Base-by-base conservation (phyloP, 2,888 invertebrate genomes). In the Synergus japonicus region DNA sequence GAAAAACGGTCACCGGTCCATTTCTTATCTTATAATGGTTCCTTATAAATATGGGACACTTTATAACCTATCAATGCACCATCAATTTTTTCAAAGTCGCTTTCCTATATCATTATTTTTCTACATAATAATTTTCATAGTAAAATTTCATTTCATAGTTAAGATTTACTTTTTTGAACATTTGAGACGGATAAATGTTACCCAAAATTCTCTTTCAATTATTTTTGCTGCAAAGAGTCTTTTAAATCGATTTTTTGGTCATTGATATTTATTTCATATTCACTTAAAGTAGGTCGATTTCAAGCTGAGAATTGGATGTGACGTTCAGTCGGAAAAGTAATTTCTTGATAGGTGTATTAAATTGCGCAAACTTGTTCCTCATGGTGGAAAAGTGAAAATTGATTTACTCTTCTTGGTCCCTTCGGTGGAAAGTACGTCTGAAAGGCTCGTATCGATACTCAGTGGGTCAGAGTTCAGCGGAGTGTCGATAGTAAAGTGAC, bases 401-500 rank as follows among this genome's bases (percentile, higher is more conserved):
- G 73, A 73, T 73, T 73, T 73, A 54, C 73, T 73, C n/a, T 10
- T 73, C 10, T 73, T 49, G 54, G 73, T 73, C 54, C 73, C 73
- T 49, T 73, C 15, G 73, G 73, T 73, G 13, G 29, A 73, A 73
- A 54, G 73, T 73, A 73, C 73, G 54, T 73, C 54, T 41, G 15
- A n/a, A 73, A 37, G 73, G n/a, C 37, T 73, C 37, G 73, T 73
- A 73, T 73, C 54, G 54, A 49, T 73, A 73, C 73, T 73, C 37
- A 73, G 73, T 73, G 54, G 54, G 73, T 73, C 73, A 73, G 54
- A 73, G 73, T 73, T 73, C 73, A 73, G 1, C 37, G n/a, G 41
- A 54, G 73, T 73, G 73, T 73, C 54, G 73, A 73, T 73, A 73
- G 73, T 73, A 73, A 73, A 73, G 73, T 73, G 73, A 73, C 73